Conservation (phyloP, 1,140 invertebrate genomes). For the Hycleus cichorii region DNA sequence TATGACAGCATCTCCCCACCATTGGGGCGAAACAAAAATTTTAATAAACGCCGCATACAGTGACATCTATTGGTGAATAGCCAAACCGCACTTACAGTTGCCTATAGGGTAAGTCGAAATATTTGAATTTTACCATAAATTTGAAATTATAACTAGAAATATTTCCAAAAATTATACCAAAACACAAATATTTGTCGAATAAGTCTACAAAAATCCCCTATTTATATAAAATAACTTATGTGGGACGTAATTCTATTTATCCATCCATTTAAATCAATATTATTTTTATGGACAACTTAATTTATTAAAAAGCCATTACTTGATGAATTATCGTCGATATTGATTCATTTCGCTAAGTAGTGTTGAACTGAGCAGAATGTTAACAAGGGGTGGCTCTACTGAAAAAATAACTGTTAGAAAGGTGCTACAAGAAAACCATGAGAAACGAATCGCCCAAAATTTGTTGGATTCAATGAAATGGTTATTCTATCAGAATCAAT, state of each 20-base stretch:
- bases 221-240: too few relatives aligned
- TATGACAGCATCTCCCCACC: constrained; percentile 17
- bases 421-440: neutral
- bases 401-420: too few relatives aligned
- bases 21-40: neutral
- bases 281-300: too few relatives aligned
- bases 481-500: neutral
- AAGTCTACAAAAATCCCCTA: too few relatives aligned
- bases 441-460: neutral
- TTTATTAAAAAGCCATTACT: too few relatives aligned
- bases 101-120: neutral
- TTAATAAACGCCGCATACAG: neutral
- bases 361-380: neutral
- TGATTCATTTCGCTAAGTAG: neutral
- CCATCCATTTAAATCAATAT: too few relatives aligned
- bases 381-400: neutral
- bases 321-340: too few relatives aligned
- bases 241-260: too few relatives aligned
- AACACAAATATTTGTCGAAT: too few relatives aligned
- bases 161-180: too few relatives aligned
- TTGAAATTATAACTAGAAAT: too few relatives aligned
- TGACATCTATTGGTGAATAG: neutral
- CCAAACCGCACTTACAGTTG: neutral
- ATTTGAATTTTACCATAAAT: too few relatives aligned
- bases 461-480: neutral